phyloP scores from a whole-genome alignment of 2,797 vertebrate species.

The Epinephelus awoara region DNA sequence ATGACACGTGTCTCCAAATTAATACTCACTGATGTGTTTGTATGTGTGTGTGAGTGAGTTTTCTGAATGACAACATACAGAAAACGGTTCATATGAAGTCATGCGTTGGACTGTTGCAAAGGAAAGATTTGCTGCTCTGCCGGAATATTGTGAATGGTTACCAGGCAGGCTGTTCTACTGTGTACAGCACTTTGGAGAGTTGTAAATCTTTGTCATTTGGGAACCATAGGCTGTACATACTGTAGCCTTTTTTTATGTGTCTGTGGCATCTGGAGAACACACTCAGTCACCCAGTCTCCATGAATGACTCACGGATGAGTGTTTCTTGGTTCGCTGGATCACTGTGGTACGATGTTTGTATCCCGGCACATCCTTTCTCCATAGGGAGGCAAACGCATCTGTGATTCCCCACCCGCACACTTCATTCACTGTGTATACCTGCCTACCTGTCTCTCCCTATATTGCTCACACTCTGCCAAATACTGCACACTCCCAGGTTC shows the following conservation, averaged over 20 bases:
- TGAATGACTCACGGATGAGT: constrained; percentile 62
- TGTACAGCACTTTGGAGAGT: constrained; percentile 56
- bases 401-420: constrained; percentile 74
- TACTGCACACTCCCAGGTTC: constrained; percentile 29
- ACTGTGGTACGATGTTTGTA: constrained; percentile 80
- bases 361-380: constrained; percentile 84
- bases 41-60: constrained; percentile 45
- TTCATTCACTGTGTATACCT: constrained; percentile 33
- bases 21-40: constrained; percentile 34
- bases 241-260: constrained; percentile 55
- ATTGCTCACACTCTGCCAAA: constrained; percentile 44
- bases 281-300: constrained; percentile 56
- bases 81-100: constrained; percentile 66
- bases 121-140: constrained; percentile 64
- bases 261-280: constrained; percentile 68
- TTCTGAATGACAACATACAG: constrained; percentile 63
- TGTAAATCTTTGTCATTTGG: constrained; percentile 70
- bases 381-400: constrained; percentile 85
- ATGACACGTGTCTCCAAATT: constrained; percentile 53
- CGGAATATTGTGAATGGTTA: constrained; percentile 68
- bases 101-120: constrained; percentile 62
- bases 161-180: constrained; percentile 53
- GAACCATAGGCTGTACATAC: constrained; percentile 44
- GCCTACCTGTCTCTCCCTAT: constrained; percentile 11
- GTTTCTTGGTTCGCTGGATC: constrained; percentile 37